Evolutionary conservation across 1,140 invertebrate genomes (phyloP).

Genomic region (Apis mellifera): DNA sequence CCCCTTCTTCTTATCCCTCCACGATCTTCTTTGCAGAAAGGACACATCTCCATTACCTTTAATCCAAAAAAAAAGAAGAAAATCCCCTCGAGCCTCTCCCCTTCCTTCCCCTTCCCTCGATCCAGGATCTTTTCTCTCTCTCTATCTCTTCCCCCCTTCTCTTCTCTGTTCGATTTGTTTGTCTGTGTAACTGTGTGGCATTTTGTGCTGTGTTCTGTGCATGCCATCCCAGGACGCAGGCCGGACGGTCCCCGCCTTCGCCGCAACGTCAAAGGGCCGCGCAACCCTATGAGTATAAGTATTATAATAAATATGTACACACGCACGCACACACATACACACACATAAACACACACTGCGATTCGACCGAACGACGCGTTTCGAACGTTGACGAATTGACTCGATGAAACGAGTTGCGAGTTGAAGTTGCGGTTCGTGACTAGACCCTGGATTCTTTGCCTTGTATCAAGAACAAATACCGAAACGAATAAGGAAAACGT

Average conservation of each 20-base stretch:
- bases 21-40: neutral
- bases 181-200: constrained; percentile 80
- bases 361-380: constrained; percentile 14
- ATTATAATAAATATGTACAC: constrained; percentile 71
- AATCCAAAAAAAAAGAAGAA: too few species aligned
- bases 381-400: constrained; percentile 24
- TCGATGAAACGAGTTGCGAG: neutral
- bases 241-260: constrained; percentile 81
- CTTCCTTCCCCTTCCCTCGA: too few species aligned
- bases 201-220: constrained; percentile 82
- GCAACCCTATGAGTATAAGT: constrained; percentile 81
- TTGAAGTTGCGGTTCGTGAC: neutral
- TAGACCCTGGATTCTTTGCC: neutral
- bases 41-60: too few species aligned
- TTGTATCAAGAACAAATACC: neutral
- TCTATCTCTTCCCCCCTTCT: constrained; percentile 26
- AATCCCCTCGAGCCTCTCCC: too few species aligned
- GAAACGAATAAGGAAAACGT: neutral
- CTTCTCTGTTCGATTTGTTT: constrained; percentile 74
- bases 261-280: constrained; percentile 79
- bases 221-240: constrained; percentile 81
- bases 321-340: constrained; percentile 25
- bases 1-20: neutral
- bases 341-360: constrained; percentile 43
- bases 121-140: neutral